phyloP scores from a whole-genome alignment of 1,140 invertebrate genomes.

The Spodoptera frugiperda region DNA sequence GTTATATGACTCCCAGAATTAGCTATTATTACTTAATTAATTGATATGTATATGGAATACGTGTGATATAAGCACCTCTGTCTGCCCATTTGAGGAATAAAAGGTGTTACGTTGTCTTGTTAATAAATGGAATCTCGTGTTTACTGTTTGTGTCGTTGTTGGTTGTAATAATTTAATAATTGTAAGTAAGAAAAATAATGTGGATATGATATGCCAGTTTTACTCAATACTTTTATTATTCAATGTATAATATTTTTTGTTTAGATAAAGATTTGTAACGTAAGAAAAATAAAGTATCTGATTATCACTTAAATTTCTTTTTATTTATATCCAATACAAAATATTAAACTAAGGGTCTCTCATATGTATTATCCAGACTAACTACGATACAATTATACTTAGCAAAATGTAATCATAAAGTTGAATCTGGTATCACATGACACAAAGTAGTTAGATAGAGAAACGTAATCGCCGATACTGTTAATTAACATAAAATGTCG shows the following conservation, averaged over 20 bases:
- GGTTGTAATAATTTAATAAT: neutral
- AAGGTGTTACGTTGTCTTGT: neutral
- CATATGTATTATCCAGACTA: too few species aligned
- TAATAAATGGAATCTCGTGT: conserved; percentile 34
- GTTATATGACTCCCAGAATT: conserved; percentile 1
- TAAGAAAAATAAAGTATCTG: conserved; percentile 33
- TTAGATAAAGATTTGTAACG: conserved; percentile 2
- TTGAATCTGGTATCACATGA: neutral
- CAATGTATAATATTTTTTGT: neutral
- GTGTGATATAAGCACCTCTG: too few species aligned
- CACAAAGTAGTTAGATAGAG: neutral
- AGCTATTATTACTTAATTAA: neutral
- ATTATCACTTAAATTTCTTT: conserved; percentile 1
- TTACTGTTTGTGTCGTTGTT: neutral
- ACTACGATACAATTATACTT: too few species aligned
- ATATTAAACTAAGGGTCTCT: too few species aligned
- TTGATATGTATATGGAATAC: too few species aligned
- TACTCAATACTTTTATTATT: conserved; percentile 13
- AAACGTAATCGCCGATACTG: neutral
- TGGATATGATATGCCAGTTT: neutral
- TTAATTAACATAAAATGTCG: conserved; percentile 21
- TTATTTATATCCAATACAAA: neutral
- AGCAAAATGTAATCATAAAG: too few species aligned
- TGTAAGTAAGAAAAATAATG: conserved; percentile 8
- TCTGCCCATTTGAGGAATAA: too few species aligned